Base-by-base conservation (phyloP, 2,113 vertebrate genomes). In the Petrocephalus zakoni region DNA sequence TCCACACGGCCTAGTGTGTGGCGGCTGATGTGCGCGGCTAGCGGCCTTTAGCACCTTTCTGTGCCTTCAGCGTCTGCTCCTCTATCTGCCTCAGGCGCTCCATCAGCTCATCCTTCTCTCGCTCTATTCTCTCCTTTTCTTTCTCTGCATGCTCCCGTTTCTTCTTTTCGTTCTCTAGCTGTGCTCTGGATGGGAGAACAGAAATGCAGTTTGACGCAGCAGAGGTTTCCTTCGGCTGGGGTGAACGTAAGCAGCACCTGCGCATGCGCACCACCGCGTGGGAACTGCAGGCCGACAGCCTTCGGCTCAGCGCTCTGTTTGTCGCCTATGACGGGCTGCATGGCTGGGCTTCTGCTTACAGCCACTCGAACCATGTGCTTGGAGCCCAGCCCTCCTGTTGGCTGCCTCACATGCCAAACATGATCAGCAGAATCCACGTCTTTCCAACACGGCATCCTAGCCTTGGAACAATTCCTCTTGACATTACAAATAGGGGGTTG, bases 101-200 rank as follows among this genome's bases (percentile, higher is more conserved):
- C 93, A 99, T 97, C 85, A 99, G 94, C 92, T 98, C 98, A 37
- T 99, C 97, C 89, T 99, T 99, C 94, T 99, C 98, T 37, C 96
- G 96, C 90, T 98, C 97, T 96, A 99, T 98, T 95, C 95, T 96
- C 90, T 99, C 98, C 93, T 99, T 99, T 92, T 99, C 98, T 56
- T 99, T 98, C 95, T 99, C 98, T 42, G 97, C 98, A 83, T 96
- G 95, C 93, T 99, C 97, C 81, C 98, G 96, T 94, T 97, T 99
- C 94, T 98, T 99, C 95, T 99, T 99, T 93, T 99, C 98, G 91
- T 97, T 99, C 94, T 99, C 98, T 92, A 99, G 95, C 86, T 99
- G 98, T 89, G 98, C 98, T 93, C 98, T 99, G 93, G n/a, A 78
- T 19, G 13, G 47, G 15, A 72, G 42, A n/a, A 88, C 25, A 53